These are phyloP conservation scores for Agonopterix alstromeriana DNA, from an alignment of 2,888 invertebrate genomes.

Conservation along the genomic window DNA sequence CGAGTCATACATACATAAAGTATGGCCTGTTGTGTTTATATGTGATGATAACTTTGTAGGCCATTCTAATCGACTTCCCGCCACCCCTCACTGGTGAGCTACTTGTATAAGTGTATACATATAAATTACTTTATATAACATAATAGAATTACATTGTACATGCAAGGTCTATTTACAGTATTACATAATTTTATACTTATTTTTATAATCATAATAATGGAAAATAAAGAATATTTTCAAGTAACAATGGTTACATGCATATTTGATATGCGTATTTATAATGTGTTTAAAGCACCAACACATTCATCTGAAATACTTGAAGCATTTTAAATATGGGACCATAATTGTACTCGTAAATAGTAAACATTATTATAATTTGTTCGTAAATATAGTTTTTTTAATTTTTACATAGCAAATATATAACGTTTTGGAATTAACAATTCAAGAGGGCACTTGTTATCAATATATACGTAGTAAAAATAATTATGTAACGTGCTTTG, in stretches of 20 bases:
- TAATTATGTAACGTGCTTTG: constrained; percentile 31
- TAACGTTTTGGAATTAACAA: not conserved
- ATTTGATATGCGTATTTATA: constrained; percentile 42
- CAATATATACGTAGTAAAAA: constrained; percentile 14
- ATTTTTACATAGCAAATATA: constrained; percentile 4
- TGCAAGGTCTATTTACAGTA: constrained; percentile 50
- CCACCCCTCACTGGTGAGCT: constrained; percentile 28
- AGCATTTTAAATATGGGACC: constrained; percentile 20
- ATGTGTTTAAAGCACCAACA: constrained; percentile 44
- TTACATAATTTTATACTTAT: constrained; percentile 25
- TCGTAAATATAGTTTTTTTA: constrained; percentile 4
- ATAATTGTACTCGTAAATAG: not conserved
- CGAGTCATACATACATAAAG: constrained; percentile 27
- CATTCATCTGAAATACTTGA: constrained; percentile 36
- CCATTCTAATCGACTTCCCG: constrained; percentile 28
- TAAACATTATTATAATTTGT: constrained; percentile 8
- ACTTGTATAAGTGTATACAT: constrained; percentile 13
- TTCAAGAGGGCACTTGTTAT: constrained; percentile 9
- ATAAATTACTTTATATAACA: constrained; percentile 31
- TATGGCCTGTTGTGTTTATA: constrained; percentile 22
- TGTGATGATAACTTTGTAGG: constrained; percentile 21
- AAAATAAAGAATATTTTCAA: constrained; percentile 40
- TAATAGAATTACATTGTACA: constrained; percentile 42
- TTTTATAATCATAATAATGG: constrained; percentile 23
- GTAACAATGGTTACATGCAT: constrained; percentile 48